phyloP scores from a whole-genome alignment of 2,888 invertebrate species.

The Geotrupes spiniger region DNA sequence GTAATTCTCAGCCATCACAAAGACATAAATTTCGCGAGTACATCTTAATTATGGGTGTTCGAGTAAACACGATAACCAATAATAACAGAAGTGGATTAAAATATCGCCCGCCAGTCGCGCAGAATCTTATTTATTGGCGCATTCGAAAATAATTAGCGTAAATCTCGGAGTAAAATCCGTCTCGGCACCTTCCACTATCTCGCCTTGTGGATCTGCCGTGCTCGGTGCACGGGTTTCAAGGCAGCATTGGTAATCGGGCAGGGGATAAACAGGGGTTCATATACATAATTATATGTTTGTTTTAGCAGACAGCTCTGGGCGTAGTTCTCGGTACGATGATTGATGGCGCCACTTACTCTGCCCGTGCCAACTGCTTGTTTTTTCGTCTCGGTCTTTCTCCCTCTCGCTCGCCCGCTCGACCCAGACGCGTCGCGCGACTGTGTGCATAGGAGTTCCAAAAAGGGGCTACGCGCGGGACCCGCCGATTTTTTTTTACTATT shows the following conservation, averaged over 20 bases:
- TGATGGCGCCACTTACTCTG: conserved; percentile 49
- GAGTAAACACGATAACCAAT: no score
- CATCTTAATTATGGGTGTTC: no score
- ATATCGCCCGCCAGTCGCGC: no score
- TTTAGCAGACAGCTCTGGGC: conserved; percentile 52
- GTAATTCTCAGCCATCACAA: no score
- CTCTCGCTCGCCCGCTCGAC: neutral
- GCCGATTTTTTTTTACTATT: no score
- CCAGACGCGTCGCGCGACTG: no score
- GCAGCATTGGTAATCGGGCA: conserved; percentile 42
- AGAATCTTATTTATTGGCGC: no score
- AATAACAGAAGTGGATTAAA: no score
- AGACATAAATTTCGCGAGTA: no score
- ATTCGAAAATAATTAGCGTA: no score
- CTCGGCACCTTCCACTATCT: neutral
- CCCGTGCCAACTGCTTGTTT: conserved; percentile 34
- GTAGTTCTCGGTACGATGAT: conserved; percentile 48
- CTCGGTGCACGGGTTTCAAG: conserved; percentile 30
- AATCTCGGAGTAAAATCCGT: conserved; percentile 1
- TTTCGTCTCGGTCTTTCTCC: conserved; percentile 1
- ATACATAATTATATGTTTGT: conserved; percentile 54
- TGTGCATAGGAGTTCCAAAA: neutral
- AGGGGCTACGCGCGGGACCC: no score
- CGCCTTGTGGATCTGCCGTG: conserved; percentile 24
- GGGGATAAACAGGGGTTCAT: conserved; percentile 51